Percentiles rank a stretch among this genome's conserved stretches.
Evolutionary conservation across 2,113 vertebrate genomes (phyloP).

Genomic region (Calyptommatus sinebrachiatus): DNA sequence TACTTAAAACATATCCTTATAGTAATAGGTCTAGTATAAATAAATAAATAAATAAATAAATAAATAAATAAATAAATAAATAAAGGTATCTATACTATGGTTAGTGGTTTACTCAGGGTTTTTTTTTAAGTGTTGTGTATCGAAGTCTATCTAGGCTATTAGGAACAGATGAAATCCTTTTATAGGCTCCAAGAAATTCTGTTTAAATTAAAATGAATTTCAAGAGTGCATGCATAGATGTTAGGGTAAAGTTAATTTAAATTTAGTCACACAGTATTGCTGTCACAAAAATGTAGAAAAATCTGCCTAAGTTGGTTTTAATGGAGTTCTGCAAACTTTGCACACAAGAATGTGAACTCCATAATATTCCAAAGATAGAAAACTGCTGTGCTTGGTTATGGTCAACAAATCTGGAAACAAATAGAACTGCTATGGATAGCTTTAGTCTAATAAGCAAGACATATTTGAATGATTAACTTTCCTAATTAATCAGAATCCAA

Average conservation of each 20-base stretch:
- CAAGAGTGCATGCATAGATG: neutral
- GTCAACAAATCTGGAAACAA: too few relatives aligned
- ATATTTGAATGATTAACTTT: too few relatives aligned
- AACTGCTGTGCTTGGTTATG: neutral
- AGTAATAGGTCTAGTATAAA: neutral
- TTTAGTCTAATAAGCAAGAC: too few relatives aligned
- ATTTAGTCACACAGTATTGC: neutral
- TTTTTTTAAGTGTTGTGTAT: neutral
- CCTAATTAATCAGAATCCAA: too few relatives aligned
- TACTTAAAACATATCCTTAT: neutral
- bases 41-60: neutral
- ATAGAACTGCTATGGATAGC: too few relatives aligned
- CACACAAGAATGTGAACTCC: neutral
- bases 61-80: neutral
- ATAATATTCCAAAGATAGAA: neutral
- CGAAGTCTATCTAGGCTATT: neutral
- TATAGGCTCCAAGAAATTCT: neutral
- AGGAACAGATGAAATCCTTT: neutral
- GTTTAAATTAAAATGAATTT: constrained; percentile 20
- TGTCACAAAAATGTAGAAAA: neutral
- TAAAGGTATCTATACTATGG: neutral
- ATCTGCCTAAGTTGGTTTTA: neutral
- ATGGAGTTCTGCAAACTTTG: neutral
- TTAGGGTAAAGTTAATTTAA: constrained; percentile 19
- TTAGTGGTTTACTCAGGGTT: neutral